Evolutionary conservation across 1,140 invertebrate genomes (phyloP), one percentile per base, ranked within the genome.

Genomic region (Papilio helenus): DNA sequence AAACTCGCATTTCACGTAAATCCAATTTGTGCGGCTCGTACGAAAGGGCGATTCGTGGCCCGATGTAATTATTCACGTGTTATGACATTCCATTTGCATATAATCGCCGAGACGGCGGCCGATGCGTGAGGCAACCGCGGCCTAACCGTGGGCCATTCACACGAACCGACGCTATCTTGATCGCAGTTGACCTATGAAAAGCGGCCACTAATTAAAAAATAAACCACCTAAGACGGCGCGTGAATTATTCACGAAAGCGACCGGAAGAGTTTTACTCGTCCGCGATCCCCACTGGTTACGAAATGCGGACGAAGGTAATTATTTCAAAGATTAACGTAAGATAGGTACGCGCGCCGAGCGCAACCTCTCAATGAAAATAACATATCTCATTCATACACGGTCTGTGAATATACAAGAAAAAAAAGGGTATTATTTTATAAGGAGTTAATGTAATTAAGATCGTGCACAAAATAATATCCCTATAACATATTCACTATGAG

Each of bases 71-170:
- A 94, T 93, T 94, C 93, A 94, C 88, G 83, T 93, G 92, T 94
- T 94, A 94, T 94, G 93, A 94, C 93, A 94, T 93, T 89, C 87
- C 87, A 93, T 94, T 94, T 92, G 86, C 92, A 94, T 94, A 94
- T 94, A 94, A 94, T 94, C 92, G 93, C 82, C 86, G 83, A 91
- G 89, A 86, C 88, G 88, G 88, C 82, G 86, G 85, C 85, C 88
- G 87, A 90, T 93, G 92, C 93, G 93, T 94, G 93, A 92, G 92
- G 92, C 88, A 93, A 93, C 86, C 81, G 82, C 84, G 81, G 81
- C 82, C 83, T 82, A 83, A 88, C 81, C 86, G 89, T 90, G 90
- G 93, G 92, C 93, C 90, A 92, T 93, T 94, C 93, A 93, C 93
- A 93, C 92, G 92, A 92, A 90, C 88, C 79, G 84, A 76, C 76